Conservation (phyloP, 1,140 invertebrate genomes). For the Calliopsis andreniformis region DNA sequence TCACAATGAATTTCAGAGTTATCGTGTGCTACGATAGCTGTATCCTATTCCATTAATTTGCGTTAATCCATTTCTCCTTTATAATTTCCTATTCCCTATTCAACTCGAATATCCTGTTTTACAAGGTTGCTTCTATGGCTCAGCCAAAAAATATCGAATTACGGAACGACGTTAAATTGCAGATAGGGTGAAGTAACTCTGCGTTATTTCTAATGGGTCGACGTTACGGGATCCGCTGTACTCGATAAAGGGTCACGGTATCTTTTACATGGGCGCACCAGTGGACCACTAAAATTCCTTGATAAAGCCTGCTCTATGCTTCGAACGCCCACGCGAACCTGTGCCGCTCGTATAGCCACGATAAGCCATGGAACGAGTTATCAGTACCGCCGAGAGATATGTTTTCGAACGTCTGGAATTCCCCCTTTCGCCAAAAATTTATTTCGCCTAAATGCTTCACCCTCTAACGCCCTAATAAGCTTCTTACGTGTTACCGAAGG, state of each 20-base stretch:
- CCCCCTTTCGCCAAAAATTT: neutral
- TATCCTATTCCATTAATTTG: too few relatives aligned
- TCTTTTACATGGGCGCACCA: neutral
- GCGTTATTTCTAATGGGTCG: neutral
- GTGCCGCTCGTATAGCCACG: neutral
- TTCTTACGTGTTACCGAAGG: neutral
- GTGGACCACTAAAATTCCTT: neutral
- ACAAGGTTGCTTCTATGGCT: neutral
- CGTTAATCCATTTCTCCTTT: too few relatives aligned
- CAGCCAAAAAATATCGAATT: neutral
- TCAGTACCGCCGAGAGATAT: neutral
- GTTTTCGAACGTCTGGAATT: neutral
- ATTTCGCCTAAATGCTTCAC: too few relatives aligned
- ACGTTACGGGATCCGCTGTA: neutral
- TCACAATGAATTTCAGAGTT: too few relatives aligned
- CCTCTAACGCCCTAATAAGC: neutral
- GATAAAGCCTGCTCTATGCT: neutral
- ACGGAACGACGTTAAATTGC: neutral
- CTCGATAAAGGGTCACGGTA: neutral
- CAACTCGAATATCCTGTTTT: neutral
- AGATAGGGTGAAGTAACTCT: neutral
- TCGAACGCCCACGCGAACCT: neutral
- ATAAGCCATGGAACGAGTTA: slow-evolving; percentile 16
- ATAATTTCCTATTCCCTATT: too few relatives aligned
- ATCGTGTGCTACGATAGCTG: too few relatives aligned